Conservation (phyloP, 2,888 invertebrate species). For the Pseudoips prasinana region DNA sequence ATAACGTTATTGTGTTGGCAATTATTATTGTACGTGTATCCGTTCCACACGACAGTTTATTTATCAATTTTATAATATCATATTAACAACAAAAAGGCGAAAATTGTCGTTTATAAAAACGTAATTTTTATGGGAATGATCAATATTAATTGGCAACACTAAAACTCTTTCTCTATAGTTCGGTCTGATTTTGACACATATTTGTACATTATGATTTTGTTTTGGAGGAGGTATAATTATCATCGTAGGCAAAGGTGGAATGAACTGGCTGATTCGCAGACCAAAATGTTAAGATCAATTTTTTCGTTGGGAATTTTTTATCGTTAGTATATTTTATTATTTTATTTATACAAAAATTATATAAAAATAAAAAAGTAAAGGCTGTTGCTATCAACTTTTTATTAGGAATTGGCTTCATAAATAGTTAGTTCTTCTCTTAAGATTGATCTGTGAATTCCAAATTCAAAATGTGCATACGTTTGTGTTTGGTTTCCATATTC, state of each 20-base stretch:
- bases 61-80: no score
- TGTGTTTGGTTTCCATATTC: no score
- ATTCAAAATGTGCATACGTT: conserved; percentile 7
- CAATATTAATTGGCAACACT: conserved; percentile 23
- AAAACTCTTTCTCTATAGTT: conserved; percentile 24
- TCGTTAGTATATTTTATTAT: no score
- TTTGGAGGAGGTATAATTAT: conserved; percentile 19
- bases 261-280: conserved; percentile 18
- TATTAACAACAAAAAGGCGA: no score
- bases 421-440: conserved; percentile 1
- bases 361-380: no score
- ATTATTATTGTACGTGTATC: conserved; percentile 34
- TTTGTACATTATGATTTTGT: conserved; percentile 62
- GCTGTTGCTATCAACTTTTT: no score
- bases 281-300: conserved; percentile 1
- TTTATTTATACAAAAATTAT: no score
- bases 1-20: conserved; percentile 30
- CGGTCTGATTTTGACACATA: conserved; percentile 60
- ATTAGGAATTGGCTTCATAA: no score
- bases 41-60: no score
- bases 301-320: no score
- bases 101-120: no score
- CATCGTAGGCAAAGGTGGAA: conserved; percentile 7
- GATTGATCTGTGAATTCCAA: conserved; percentile 16
- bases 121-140: conserved; percentile 3